Evolutionary conservation across 2,797 vertebrate genomes (phyloP).

Genomic region (Centropyge bicolor): DNA sequence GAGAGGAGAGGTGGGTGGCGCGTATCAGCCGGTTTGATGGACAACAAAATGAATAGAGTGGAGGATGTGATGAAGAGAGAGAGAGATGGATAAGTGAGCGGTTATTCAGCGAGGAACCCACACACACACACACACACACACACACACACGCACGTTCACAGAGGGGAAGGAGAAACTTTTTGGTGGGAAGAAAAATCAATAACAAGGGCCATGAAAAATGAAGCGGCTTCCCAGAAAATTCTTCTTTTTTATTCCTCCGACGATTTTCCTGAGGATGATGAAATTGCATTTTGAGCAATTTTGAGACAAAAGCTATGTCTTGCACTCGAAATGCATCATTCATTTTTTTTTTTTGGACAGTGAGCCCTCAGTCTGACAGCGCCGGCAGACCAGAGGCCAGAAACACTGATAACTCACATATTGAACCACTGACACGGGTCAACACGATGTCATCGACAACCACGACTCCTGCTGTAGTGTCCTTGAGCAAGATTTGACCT

Average conservation of each 20-base stretch:
- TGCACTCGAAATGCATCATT: background rate
- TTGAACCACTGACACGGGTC: background rate
- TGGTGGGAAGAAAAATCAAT: constrained; percentile 59
- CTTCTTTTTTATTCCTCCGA: constrained; percentile 30
- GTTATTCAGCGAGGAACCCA: constrained; percentile 39
- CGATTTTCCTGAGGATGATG: constrained; percentile 25
- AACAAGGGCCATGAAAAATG: constrained; percentile 44
- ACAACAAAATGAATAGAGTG: constrained; percentile 46
- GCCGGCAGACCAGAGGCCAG: background rate
- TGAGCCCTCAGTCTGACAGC: background rate
- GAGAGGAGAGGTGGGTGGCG: constrained; percentile 47
- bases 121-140: constrained; percentile 43
- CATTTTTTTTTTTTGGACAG: background rate
- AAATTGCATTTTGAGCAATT: constrained; percentile 31
- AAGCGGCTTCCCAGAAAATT: constrained; percentile 50
- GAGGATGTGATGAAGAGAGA: constrained; percentile 47
- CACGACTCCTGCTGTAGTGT: background rate
- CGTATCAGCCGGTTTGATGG: constrained; percentile 50
- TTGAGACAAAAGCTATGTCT: constrained; percentile 4
- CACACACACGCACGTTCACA: constrained; percentile 33
- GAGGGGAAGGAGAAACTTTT: constrained; percentile 41
- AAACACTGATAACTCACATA: background rate
- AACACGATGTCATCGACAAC: no score
- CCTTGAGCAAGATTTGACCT: background rate
- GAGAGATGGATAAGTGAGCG: constrained; percentile 29